Evolutionary conservation across 2,888 invertebrate species (phyloP).

Genomic region (Euplagia quadripunctaria): DNA sequence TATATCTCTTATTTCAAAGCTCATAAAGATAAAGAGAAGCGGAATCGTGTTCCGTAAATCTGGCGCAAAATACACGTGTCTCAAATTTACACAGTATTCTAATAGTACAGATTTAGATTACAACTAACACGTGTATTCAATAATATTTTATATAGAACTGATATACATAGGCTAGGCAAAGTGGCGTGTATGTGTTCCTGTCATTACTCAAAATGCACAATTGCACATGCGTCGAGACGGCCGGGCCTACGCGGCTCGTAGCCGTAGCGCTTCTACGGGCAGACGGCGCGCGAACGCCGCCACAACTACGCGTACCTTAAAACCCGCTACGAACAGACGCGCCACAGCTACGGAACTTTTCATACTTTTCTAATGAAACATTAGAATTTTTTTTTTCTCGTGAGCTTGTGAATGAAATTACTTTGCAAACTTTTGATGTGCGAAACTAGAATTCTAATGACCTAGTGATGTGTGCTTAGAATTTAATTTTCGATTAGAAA

Average conservation of each 20-base stretch:
- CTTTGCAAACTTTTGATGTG: slow-evolving; percentile 62
- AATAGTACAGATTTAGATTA: background rate
- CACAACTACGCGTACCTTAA: slow-evolving; percentile 65
- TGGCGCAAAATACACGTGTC: background rate
- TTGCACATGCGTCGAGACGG: slow-evolving; percentile 81
- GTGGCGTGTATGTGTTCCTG: slow-evolving; percentile 26
- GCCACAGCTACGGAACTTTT: slow-evolving; percentile 76
- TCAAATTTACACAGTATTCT: too few species aligned
- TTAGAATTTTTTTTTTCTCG: slow-evolving; percentile 52
- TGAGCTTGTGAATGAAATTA: slow-evolving; percentile 53
- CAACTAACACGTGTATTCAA: background rate
- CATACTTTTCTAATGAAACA: slow-evolving; percentile 75
- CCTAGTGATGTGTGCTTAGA: slow-evolving; percentile 49
- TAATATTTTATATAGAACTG: background rate
- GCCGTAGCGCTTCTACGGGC: slow-evolving; percentile 65
- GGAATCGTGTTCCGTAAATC: background rate
- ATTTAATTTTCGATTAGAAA: slow-evolving; percentile 30
- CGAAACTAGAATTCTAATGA: slow-evolving; percentile 36
- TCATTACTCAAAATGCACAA: slow-evolving; percentile 73
- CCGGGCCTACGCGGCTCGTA: slow-evolving; percentile 60
- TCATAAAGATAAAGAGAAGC: background rate
- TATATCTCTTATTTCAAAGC: slow-evolving; percentile 44
- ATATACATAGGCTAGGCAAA: background rate
- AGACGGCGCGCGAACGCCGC: slow-evolving; percentile 82
- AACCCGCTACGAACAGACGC: slow-evolving; percentile 67